These are phyloP conservation scores for Melanerpes formicivorus DNA, from an alignment of 2,113 vertebrate genomes.

Conservation along the genomic window DNA sequence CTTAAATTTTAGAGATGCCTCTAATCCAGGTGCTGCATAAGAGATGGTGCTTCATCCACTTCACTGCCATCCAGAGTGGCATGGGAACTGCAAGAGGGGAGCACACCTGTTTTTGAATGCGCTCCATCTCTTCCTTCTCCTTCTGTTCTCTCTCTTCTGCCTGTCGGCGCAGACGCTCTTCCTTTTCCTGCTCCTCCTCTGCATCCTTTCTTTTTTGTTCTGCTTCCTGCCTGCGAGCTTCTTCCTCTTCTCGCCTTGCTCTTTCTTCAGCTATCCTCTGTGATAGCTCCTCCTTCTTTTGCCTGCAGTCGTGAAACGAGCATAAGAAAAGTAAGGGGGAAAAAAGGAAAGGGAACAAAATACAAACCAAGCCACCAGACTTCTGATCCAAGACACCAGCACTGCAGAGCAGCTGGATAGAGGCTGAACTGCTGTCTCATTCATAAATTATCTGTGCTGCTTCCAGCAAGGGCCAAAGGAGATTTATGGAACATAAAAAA, in stretches of 20 bases:
- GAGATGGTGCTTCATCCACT: neutral
- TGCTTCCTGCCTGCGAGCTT: constrained; percentile 79
- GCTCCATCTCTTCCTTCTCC: constrained; percentile 83
- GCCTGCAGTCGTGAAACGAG: constrained; percentile 68
- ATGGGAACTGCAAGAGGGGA: neutral
- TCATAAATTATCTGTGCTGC: neutral
- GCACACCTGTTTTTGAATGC: constrained; percentile 86
- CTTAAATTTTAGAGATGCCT: neutral
- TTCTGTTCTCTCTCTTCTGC: constrained; percentile 78
- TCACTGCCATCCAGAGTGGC: neutral
- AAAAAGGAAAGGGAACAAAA: neutral
- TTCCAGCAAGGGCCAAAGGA: neutral
- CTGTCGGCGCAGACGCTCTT: constrained; percentile 59
- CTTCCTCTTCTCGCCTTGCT: constrained; percentile 87
- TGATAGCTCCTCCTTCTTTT: constrained; percentile 87
- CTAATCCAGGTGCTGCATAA: neutral
- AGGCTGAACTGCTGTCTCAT: neutral
- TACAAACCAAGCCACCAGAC: neutral
- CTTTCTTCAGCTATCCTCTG: constrained; percentile 87
- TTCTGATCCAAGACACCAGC: neutral
- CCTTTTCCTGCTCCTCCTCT: constrained; percentile 78
- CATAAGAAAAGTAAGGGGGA: neutral
- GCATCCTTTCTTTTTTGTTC: constrained; percentile 76
- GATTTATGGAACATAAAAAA: neutral
- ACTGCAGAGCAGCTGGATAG: neutral